These are phyloP conservation scores for Torymus tubicola DNA, from an alignment of 2,888 invertebrate species.

Conservation along the genomic window DNA sequence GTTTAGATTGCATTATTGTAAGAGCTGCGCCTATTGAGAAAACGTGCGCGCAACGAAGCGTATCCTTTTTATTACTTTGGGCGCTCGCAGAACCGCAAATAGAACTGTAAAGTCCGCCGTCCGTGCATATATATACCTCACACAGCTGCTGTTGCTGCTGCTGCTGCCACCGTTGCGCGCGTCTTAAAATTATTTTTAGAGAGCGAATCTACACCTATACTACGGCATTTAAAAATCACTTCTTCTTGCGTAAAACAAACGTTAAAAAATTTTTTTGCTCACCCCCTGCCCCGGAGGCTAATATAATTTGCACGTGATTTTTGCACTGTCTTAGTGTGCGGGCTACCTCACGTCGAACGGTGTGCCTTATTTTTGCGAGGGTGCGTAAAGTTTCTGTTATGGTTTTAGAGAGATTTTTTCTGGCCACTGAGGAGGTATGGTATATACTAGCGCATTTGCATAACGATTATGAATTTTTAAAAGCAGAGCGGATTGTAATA, in stretches of 20 bases:
- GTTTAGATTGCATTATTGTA: constrained; percentile 55
- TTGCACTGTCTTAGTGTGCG: too few relatives aligned
- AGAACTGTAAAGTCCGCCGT: constrained; percentile 30
- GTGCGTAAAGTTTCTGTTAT: too few relatives aligned
- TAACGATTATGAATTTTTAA: too few relatives aligned
- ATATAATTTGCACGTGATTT: too few relatives aligned
- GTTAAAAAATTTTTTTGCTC: not conserved
- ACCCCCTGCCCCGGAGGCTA: too few relatives aligned
- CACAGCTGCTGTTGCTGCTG: too few relatives aligned
- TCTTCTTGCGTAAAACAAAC: not conserved
- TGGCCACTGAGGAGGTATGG: too few relatives aligned
- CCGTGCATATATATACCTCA: not conserved
- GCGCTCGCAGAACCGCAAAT: constrained; percentile 40
- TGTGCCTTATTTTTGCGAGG: too few relatives aligned
- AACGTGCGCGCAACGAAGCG: constrained; percentile 37
- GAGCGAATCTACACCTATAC: not conserved
- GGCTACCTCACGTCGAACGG: too few relatives aligned
- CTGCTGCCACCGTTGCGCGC: constrained; percentile 13
- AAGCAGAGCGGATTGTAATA: too few relatives aligned
- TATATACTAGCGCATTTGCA: too few relatives aligned
- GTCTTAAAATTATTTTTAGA: constrained; percentile 6
- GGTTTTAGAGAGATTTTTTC: too few relatives aligned
- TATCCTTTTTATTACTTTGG: constrained; percentile 54
- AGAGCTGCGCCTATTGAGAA: constrained; percentile 50
- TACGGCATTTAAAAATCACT: not conserved